Evolutionary conservation across 2,113 vertebrate species (phyloP).

Genomic region (Dromaius novaehollandiae): DNA sequence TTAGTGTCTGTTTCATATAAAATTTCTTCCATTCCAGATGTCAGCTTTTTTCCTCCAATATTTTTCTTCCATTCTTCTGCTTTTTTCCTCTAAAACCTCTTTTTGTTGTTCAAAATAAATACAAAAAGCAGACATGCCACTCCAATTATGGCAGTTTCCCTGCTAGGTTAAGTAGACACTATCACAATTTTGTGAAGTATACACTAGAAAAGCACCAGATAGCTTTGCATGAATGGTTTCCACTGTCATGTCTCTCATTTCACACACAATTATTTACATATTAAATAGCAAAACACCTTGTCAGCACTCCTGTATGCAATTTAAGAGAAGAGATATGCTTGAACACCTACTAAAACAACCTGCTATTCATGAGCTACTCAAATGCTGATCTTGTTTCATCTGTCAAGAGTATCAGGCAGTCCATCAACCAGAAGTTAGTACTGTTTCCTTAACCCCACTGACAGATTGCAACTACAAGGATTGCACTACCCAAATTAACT

Average conservation of each 20-base stretch:
- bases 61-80: background rate
- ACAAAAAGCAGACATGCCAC: background rate
- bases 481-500: background rate
- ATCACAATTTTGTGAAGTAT: background rate
- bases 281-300: background rate
- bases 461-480: background rate
- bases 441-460: rapidly evolving
- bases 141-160: background rate
- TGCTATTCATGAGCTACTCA: background rate
- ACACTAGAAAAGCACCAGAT: background rate
- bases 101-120: background rate
- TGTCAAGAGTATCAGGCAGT: background rate
- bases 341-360: background rate
- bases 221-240: background rate
- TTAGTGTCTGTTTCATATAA: background rate
- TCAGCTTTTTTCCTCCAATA: background rate
- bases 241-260: rapidly evolving
- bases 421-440: rapidly evolving
- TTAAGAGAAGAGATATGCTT: background rate
- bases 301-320: background rate
- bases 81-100: background rate
- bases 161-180: background rate
- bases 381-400: rapidly evolving
- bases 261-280: background rate
- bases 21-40: background rate